phyloP scores from a whole-genome alignment of 2,113 vertebrate genomes.

The Ia io region DNA sequence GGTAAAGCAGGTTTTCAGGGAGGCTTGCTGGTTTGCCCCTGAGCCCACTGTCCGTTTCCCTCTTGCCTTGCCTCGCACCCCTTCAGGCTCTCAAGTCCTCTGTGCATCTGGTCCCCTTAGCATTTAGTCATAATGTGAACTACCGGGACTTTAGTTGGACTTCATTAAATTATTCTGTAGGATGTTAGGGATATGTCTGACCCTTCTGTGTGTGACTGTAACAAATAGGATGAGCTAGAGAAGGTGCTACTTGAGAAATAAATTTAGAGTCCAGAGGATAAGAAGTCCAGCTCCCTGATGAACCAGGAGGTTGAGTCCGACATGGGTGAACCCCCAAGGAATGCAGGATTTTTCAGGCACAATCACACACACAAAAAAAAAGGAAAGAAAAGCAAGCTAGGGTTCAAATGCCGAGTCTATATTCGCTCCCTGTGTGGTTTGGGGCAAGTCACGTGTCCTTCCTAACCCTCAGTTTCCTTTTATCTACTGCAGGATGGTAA shows the following conservation, averaged over 20 bases:
- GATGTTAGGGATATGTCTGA: not conserved
- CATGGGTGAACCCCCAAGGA: not conserved
- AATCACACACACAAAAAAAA: not conserved
- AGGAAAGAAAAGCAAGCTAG: not conserved
- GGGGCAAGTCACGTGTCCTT: not conserved
- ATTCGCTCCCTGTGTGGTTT: accelerated
- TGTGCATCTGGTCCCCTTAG: not conserved
- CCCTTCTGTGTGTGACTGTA: not conserved
- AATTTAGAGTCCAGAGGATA: not conserved
- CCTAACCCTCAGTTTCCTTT: not conserved
- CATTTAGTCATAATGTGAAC: not conserved
- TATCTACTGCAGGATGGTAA: not conserved
- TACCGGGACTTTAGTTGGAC: not conserved
- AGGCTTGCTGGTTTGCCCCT: accelerated
- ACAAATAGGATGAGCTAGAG: not conserved
- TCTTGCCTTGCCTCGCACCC: not conserved
- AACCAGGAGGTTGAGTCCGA: too few relatives aligned
- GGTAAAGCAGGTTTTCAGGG: accelerated
- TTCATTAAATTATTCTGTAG: accelerated
- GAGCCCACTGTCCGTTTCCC: accelerated
- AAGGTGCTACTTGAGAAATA: not conserved
- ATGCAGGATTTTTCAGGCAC: accelerated
- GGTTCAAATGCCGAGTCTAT: not conserved
- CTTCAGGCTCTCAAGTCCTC: not conserved
- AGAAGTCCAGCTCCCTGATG: not conserved